A percentile compares a stretch with the other conserved stretches of the same genome.
Evolutionary conservation across 2,888 invertebrate species (phyloP).

Genomic region (Drosophila formosana): DNA sequence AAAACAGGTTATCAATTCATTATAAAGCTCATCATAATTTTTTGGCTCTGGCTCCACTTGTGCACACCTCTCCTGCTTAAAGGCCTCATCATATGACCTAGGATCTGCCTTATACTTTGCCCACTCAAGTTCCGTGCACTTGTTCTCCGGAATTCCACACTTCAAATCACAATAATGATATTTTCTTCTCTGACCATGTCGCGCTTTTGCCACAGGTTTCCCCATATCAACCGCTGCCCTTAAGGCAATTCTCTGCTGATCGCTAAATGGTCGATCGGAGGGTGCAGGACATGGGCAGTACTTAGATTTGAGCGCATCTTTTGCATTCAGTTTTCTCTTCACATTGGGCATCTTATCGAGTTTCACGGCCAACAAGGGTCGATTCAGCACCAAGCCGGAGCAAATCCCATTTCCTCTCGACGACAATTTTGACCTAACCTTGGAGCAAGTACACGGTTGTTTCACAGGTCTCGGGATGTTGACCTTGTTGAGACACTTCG

Average conservation of each 20-base stretch:
- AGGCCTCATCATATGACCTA: conserved; percentile 2
- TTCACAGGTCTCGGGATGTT: not conserved
- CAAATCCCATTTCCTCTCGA: not conserved
- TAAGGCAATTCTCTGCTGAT: not conserved
- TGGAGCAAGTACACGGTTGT: no score
- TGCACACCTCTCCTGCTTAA: not conserved
- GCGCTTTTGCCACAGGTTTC: not conserved
- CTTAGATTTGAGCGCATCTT: not conserved
- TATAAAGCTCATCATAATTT: conserved; percentile 54
- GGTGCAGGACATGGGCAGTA: conserved; percentile 14
- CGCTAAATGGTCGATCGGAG: conserved; percentile 10
- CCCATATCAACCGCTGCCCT: conserved; percentile 3
- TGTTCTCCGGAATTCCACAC: conserved; percentile 34
- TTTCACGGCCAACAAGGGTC: conserved; percentile 17
- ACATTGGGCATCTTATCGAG: conserved; percentile 48
- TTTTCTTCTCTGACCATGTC: not conserved
- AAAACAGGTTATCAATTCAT: conserved; percentile 43
- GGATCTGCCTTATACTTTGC: conserved; percentile 20
- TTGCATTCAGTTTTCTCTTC: conserved; percentile 23
- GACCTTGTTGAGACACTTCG: conserved; percentile 14
- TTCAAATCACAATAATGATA: conserved; percentile 23
- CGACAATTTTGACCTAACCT: not conserved
- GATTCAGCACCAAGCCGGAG: conserved; percentile 39
- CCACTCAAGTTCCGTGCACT: conserved; percentile 40
- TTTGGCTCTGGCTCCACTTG: conserved; percentile 21